Conservation (phyloP, 2,797 vertebrate genomes). For the Danio tinwini region DNA sequence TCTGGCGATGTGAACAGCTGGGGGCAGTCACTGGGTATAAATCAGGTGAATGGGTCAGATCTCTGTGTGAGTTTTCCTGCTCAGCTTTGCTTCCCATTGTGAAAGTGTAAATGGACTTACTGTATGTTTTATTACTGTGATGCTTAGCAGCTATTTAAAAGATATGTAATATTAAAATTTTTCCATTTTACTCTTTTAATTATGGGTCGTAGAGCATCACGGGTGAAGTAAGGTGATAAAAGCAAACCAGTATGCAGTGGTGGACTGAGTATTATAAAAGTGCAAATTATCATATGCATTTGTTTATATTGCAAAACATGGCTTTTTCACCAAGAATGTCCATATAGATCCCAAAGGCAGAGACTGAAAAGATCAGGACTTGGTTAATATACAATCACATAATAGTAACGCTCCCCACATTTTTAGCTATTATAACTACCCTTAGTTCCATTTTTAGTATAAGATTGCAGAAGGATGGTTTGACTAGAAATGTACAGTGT, state of each 20-base stretch:
- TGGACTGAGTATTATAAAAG: not conserved
- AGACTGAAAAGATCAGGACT: too few species aligned
- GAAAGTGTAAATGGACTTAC: slow-evolving; percentile 29
- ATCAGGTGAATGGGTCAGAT: slow-evolving; percentile 73
- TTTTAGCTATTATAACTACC: too few species aligned
- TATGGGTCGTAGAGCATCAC: not conserved
- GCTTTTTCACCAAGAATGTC: too few species aligned
- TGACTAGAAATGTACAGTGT: too few species aligned
- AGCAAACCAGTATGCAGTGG: not conserved
- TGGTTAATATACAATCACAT: too few species aligned
- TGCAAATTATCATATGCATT: too few species aligned
- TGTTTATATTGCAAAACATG: too few species aligned
- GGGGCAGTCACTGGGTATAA: slow-evolving; percentile 81
- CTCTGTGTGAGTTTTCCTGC: slow-evolving; percentile 66
- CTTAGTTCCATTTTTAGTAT: too few species aligned
- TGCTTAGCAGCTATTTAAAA: not conserved
- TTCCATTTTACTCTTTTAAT: not conserved
- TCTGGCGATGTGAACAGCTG: slow-evolving; percentile 76
- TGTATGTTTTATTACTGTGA: not conserved
- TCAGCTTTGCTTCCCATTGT: slow-evolving; percentile 64
- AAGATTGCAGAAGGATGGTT: too few species aligned
- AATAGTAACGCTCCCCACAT: too few species aligned
- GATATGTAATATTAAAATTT: too few species aligned
- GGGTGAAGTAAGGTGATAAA: not conserved
- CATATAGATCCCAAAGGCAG: too few species aligned